phyloP scores from a whole-genome alignment of 2,888 invertebrate genomes.

The Hirtodrosophila trivittata region DNA sequence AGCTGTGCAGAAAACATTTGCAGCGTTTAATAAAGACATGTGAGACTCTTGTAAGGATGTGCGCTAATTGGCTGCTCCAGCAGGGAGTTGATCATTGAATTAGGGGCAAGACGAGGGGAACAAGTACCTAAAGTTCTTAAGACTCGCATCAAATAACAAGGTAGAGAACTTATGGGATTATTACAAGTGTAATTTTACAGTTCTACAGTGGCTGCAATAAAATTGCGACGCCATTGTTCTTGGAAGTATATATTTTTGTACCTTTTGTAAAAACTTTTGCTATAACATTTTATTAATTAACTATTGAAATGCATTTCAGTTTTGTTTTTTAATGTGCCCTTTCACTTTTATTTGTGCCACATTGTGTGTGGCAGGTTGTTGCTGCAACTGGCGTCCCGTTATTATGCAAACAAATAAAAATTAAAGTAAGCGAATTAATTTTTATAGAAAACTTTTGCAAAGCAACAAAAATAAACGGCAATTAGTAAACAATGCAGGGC shows the following conservation, averaged over 20 bases:
- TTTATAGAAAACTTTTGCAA: slow-evolving; percentile 58
- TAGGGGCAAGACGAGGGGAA: slow-evolving; percentile 3
- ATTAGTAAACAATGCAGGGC: slow-evolving; percentile 65
- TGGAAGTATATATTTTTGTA: background rate
- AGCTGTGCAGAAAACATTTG: slow-evolving; percentile 63
- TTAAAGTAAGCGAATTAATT: slow-evolving; percentile 60
- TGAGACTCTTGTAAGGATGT: slow-evolving; percentile 51
- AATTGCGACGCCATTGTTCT: too few relatives aligned
- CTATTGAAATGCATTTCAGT: slow-evolving; percentile 40
- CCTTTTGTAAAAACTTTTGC: slow-evolving; percentile 9
- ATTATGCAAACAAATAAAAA: slow-evolving; percentile 52
- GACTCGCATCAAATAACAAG: background rate
- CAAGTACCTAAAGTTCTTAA: background rate
- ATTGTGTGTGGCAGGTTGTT: slow-evolving; percentile 14
- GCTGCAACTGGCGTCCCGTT: slow-evolving; percentile 42
- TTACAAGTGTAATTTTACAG: too few relatives aligned
- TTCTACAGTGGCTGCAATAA: too few relatives aligned
- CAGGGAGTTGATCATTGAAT: slow-evolving; percentile 28
- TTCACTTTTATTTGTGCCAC: slow-evolving; percentile 45
- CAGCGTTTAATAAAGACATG: slow-evolving; percentile 76
- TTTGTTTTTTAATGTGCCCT: slow-evolving; percentile 16
- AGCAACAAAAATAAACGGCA: slow-evolving; percentile 52
- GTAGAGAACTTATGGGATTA: too few relatives aligned
- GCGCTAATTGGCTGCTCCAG: slow-evolving; percentile 64
- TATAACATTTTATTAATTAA: slow-evolving; percentile 64